A percentile compares a stretch with the other conserved stretches of the same genome.
Conservation (phyloP, 2,797 vertebrate genomes). For the Pangasius mekongensis region DNA sequence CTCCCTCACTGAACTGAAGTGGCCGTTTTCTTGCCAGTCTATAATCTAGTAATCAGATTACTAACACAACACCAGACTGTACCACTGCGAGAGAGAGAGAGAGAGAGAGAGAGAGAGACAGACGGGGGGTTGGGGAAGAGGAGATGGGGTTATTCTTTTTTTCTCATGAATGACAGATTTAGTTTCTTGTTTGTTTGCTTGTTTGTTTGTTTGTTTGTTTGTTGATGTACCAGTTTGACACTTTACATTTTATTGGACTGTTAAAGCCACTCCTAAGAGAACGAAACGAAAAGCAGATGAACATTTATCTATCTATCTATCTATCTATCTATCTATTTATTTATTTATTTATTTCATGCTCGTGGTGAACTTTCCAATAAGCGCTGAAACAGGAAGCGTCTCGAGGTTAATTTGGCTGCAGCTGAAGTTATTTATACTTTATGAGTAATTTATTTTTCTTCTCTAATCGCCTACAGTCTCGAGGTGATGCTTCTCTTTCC, state of each 20-base stretch:
- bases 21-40: neutral
- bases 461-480: slow-evolving; percentile 10
- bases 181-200: neutral
- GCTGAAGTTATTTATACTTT: neutral
- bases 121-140: neutral
- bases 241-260: neutral
- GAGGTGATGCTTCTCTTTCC: neutral
- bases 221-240: neutral
- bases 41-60: neutral
- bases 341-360: too few species aligned
- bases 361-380: neutral
- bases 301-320: neutral
- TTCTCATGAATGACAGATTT: neutral
- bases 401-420: neutral
- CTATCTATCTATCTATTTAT: neutral
- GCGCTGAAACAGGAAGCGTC: neutral
- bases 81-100: neutral
- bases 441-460: slow-evolving; percentile 13
- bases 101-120: neutral
- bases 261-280: neutral
- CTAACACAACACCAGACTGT: neutral
- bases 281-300: neutral
- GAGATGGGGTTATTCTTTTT: neutral
- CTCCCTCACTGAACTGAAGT: neutral
- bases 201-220: neutral